These are phyloP conservation scores for Astyanax mexicanus DNA, from an alignment of 2,797 vertebrate genomes.

Conservation along the genomic window DNA sequence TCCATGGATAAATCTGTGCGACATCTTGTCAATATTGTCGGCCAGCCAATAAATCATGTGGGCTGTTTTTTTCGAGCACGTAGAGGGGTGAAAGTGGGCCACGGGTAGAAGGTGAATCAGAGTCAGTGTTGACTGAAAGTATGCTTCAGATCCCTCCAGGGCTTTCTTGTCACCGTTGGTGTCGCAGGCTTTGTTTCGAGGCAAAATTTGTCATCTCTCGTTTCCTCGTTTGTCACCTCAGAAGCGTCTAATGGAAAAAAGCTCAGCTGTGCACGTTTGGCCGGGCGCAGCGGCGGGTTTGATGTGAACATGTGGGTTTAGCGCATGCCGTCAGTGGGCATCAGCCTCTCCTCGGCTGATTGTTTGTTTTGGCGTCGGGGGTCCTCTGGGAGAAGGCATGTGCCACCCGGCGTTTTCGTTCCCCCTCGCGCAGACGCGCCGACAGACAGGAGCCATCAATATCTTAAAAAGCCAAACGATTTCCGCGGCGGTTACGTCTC, in stretches of 20 bases:
- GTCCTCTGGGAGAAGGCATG: neutral
- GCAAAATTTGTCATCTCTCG: conserved; percentile 55
- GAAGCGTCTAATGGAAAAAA: conserved; percentile 56
- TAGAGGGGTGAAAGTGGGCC: neutral
- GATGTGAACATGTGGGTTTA: conserved; percentile 53
- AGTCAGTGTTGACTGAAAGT: conserved; percentile 38
- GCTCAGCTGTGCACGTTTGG: conserved; percentile 45
- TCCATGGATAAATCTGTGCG: no score
- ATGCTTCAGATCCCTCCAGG: conserved; percentile 35
- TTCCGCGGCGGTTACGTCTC: neutral
- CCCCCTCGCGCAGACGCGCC: neutral
- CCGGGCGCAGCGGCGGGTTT: conserved; percentile 44
- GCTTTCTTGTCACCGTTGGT: conserved; percentile 19
- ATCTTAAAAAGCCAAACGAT: conserved; percentile 33
- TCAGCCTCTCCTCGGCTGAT: conserved; percentile 43
- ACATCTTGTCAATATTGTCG: neutral
- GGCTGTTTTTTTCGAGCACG: neutral
- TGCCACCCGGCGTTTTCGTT: conserved; percentile 31
- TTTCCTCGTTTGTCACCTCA: conserved; percentile 55
- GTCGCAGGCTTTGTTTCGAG: conserved; percentile 46
- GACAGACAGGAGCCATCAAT: conserved; percentile 14
- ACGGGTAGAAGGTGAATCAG: conserved; percentile 2
- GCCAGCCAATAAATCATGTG: neutral
- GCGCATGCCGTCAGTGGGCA: conserved; percentile 40
- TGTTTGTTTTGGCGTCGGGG: conserved; percentile 44